These are phyloP conservation scores for Platysternon megacephalum DNA, from an alignment of 2,113 vertebrate genomes.

Conservation along the genomic window DNA sequence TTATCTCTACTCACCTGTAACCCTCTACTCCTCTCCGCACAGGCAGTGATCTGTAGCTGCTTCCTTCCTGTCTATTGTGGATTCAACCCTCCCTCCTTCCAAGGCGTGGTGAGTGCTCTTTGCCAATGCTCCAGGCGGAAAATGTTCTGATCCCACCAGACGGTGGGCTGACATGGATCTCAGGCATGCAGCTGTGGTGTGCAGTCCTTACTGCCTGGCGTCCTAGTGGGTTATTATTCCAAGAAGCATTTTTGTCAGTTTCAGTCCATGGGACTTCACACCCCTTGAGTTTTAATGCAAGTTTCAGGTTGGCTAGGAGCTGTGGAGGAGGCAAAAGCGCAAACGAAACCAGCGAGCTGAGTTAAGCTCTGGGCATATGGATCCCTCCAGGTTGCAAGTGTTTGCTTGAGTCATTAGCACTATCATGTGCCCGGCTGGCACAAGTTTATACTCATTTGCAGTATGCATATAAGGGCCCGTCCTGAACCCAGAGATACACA, in stretches of 20 bases:
- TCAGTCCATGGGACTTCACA: background rate
- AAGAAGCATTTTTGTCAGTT: too few relatives aligned
- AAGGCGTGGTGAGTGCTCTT: background rate
- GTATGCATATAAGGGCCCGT: background rate
- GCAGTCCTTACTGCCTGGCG: background rate
- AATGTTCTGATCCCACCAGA: background rate
- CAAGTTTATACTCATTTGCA: background rate
- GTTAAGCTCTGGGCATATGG: too few relatives aligned
- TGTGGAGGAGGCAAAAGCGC: background rate
- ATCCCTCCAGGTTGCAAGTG: too few relatives aligned
- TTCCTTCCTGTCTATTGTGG: slow-evolving; percentile 79
- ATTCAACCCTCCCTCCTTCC: slow-evolving; percentile 67
- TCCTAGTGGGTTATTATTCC: background rate
- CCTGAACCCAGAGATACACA: background rate
- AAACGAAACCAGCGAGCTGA: background rate
- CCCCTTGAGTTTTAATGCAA: background rate
- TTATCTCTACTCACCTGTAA: background rate
- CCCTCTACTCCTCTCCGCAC: background rate
- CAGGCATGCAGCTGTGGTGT: background rate
- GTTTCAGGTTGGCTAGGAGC: background rate
- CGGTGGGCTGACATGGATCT: background rate
- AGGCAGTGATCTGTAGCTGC: slow-evolving; percentile 83
- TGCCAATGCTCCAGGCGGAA: background rate
- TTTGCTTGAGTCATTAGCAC: background rate
- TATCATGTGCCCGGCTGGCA: too few relatives aligned